These are phyloP conservation scores for Frieseomelitta varia DNA, from an alignment of 1,140 invertebrate species.

Conservation along the genomic window DNA sequence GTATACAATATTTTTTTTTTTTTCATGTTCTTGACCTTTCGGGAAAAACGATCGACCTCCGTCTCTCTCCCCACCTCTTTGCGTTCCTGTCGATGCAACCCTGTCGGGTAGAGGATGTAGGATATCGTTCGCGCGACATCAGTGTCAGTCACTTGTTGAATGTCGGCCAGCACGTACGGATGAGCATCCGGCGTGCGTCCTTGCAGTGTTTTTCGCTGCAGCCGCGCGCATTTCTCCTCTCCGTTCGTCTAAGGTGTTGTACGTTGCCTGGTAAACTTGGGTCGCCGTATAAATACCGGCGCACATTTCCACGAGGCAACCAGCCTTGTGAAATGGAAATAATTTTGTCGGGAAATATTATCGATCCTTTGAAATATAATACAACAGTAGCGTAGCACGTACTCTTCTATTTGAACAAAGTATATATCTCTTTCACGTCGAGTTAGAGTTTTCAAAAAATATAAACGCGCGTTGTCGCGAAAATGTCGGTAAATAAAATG, in stretches of 20 bases:
- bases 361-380: not conserved
- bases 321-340: not conserved
- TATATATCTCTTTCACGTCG: not conserved
- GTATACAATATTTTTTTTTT: slow-evolving; percentile 33
- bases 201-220: slow-evolving; percentile 53
- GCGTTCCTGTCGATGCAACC: slow-evolving; percentile 3
- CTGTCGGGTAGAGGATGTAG: slow-evolving; percentile 49
- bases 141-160: slow-evolving; percentile 71
- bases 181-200: slow-evolving; percentile 55
- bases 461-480: too few species aligned
- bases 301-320: not conserved
- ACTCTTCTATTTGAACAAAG: not conserved
- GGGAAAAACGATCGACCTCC: slow-evolving; percentile 27
- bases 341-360: not conserved
- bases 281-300: slow-evolving; percentile 32
- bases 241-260: slow-evolving; percentile 23
- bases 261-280: slow-evolving; percentile 17
- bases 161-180: slow-evolving; percentile 59
- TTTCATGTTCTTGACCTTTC: slow-evolving; percentile 49
- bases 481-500: too few species aligned
- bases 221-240: slow-evolving; percentile 46
- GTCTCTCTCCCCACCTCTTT: not conserved
- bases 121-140: slow-evolving; percentile 58
- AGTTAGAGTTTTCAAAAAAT: too few species aligned
- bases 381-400: too few species aligned